Evolutionary conservation across 2,113 vertebrate genomes (phyloP).

Genomic region (Caranx ignobilis): DNA sequence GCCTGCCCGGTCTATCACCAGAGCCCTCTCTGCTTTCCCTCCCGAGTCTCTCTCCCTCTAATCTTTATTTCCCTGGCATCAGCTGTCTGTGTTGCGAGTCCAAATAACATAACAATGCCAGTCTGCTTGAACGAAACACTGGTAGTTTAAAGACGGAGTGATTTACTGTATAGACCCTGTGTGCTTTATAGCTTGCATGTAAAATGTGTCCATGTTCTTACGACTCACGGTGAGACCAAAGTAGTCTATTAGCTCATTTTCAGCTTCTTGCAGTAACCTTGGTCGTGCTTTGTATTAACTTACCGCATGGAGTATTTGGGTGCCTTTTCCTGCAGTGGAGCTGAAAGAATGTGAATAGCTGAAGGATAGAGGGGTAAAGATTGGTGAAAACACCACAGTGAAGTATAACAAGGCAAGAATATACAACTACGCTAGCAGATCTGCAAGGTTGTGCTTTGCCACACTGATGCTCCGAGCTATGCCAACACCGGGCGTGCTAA

Average conservation of each 20-base stretch:
- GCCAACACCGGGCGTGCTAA: no score
- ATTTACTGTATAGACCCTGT: background rate
- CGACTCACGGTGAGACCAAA: background rate
- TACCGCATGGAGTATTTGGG: background rate
- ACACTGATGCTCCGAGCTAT: background rate
- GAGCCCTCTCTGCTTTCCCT: slow-evolving; percentile 36
- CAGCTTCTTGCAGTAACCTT: background rate
- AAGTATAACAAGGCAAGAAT: background rate
- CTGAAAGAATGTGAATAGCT: background rate
- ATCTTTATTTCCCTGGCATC: slow-evolving; percentile 61
- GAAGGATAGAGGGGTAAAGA: background rate
- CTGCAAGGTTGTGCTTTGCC: background rate
- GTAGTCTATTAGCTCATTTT: background rate
- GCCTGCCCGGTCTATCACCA: slow-evolving; percentile 24
- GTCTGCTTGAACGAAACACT: slow-evolving; percentile 27
- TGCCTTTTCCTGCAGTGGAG: background rate
- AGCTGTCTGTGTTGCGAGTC: slow-evolving; percentile 24
- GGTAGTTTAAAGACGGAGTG: slow-evolving; percentile 30
- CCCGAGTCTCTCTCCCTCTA: slow-evolving; percentile 23
- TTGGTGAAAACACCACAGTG: background rate
- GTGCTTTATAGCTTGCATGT: slow-evolving; percentile 14
- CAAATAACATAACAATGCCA: slow-evolving; percentile 45
- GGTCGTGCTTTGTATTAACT: background rate
- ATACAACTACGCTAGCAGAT: background rate
- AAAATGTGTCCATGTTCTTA: slow-evolving; percentile 22